Percentiles rank a stretch among this genome's conserved stretches.
phyloP scores from a whole-genome alignment of 2,797 vertebrate genomes.

The Galaxias olidus region DNA sequence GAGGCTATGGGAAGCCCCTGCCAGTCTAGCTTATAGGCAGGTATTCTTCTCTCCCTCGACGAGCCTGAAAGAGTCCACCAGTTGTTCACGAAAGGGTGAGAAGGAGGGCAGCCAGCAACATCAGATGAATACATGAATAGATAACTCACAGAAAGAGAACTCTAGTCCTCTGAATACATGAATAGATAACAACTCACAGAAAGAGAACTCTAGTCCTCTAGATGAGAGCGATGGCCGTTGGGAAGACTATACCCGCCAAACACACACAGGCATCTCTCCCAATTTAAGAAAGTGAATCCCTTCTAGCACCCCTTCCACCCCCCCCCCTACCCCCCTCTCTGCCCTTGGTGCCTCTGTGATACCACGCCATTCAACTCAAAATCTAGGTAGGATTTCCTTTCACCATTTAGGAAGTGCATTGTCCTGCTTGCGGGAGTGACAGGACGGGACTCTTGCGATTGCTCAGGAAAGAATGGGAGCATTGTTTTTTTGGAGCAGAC shows the following conservation, averaged over 20 bases:
- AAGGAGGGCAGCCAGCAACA: conserved; percentile 60
- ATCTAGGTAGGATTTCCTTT: conserved; percentile 72
- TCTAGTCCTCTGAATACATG: conserved; percentile 35
- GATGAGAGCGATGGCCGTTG: conserved; percentile 58
- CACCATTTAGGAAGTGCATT: conserved; percentile 73
- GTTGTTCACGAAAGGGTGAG: conserved; percentile 54
- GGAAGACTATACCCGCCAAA: conserved; percentile 64
- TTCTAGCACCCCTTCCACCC: conserved; percentile 26
- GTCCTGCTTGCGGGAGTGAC: conserved; percentile 65
- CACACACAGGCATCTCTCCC: conserved; percentile 54
- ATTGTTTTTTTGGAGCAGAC: conserved; percentile 55
- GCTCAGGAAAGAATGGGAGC: conserved; percentile 66
- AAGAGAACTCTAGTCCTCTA: conserved; percentile 57
- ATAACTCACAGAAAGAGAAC: conserved; percentile 41
- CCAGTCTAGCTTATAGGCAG: conserved; percentile 4
- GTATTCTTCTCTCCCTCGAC: conserved; percentile 46
- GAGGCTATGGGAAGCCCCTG: background rate
- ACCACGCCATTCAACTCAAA: conserved; percentile 66
- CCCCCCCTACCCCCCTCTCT: background rate
- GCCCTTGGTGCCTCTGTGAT: conserved; percentile 24
- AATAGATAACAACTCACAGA: conserved; percentile 53
- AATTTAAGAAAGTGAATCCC: conserved; percentile 67
- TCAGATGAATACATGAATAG: conserved; percentile 53
- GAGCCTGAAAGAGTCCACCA: conserved; percentile 22
- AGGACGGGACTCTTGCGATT: conserved; percentile 63